Base-by-base conservation (phyloP, 2,888 invertebrate species). In the Chelonus formosanus region DNA sequence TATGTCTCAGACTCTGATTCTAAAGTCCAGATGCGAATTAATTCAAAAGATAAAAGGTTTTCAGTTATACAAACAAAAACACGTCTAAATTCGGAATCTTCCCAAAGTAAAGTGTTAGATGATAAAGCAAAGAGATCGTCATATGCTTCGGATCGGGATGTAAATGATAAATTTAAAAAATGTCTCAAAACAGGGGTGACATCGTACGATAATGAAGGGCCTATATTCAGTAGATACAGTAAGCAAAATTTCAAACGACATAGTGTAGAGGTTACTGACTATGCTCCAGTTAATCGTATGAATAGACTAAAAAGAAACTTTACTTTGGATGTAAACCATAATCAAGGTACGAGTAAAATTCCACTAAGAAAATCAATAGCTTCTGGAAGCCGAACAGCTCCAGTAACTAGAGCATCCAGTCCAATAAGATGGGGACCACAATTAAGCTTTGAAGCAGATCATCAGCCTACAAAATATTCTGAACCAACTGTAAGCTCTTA, bases 311-410 rank as follows among this genome's bases (percentile, higher is more conserved):
- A 76, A 54, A 67, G 73, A 7, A 75, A 71, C 69, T 73, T 75
- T 7, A 74, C 73, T 6, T 68, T 83, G 53, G 84, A 84, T 53
- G 80, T 84, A 6, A 84, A 84, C 68, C 84, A 84, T 67, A 84
- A 84, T 76, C 83, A 83, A 57, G 84, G 83, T 20, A 71, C 76
- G 32, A 82, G 83, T 65, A 83, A 83, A 67, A 83, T 84, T 64
- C 80, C 84, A 2, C 71, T 84, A 65, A 76, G 82, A 54, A 82
- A 74, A 65, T 71, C 71, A 3, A 72, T 78, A 10, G 71, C 76
- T n/a, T 77, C 77, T 36, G 82, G 82, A 10, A 82, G 83, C 66
- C 77, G 81, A 65, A 84, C 84, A 3, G 83, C 82, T 4, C 83
- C 84, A 0, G 76, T 79, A 2, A 84, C 84, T 1, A 75, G 84